Evolutionary conservation across 2,113 vertebrate species (phyloP).

Genomic region (Plecturocebus donacophilus): DNA sequence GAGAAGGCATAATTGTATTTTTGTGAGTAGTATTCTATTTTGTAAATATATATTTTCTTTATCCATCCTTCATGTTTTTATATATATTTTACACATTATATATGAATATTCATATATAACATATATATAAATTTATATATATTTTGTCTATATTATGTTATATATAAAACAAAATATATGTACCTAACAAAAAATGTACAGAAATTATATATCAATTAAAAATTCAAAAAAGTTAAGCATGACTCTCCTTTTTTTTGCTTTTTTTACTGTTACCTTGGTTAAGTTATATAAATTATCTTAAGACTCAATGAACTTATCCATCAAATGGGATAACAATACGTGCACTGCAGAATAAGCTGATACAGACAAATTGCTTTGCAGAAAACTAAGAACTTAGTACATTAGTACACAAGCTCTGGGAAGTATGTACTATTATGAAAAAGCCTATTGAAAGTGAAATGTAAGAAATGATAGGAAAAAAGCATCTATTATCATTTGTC

Average conservation of each 20-base stretch:
- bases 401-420: neutral
- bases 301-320: neutral
- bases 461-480: neutral
- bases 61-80: too few species aligned
- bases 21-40: too few species aligned
- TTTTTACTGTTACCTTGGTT: neutral
- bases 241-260: neutral
- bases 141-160: neutral
- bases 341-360: neutral
- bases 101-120: too few species aligned
- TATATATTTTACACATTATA: too few species aligned
- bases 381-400: neutral
- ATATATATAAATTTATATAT: too few species aligned
- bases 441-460: neutral
- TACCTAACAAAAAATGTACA: neutral
- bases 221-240: neutral
- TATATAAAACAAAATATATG: neutral
- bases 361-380: neutral
- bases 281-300: neutral
- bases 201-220: neutral
- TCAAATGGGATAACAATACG: neutral
- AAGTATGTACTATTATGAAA: neutral
- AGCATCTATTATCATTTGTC: neutral
- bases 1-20: too few species aligned
- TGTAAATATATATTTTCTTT: too few species aligned